These are phyloP conservation scores for Hylomyscus alleni DNA, from an alignment of 2,797 vertebrate species.

Conservation along the genomic window DNA sequence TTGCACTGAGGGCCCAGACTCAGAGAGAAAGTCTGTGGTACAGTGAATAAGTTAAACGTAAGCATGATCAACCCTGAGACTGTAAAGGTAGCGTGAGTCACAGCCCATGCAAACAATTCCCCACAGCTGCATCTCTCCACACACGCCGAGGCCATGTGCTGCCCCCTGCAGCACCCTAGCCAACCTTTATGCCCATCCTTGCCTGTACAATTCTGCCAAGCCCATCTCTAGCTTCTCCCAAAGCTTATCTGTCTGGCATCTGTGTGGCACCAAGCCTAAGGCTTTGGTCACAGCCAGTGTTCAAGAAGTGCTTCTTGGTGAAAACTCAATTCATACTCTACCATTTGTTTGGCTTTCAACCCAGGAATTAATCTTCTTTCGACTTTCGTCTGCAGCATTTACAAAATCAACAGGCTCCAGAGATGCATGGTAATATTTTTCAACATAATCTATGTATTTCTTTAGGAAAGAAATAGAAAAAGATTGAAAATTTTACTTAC, in stretches of 20 bases:
- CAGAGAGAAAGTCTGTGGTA: not conserved
- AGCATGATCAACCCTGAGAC: not conserved
- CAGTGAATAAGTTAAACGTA: not conserved
- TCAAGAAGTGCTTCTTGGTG: not conserved
- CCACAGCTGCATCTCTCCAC: not conserved
- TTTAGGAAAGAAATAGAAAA: conserved; percentile 75
- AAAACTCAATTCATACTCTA: conserved; percentile 71
- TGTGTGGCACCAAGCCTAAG: not conserved
- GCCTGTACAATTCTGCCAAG: not conserved
- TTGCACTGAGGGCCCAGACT: not conserved
- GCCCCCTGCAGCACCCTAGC: not conserved
- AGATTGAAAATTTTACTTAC: conserved; percentile 44
- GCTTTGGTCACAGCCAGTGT: not conserved
- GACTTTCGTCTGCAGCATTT: conserved; percentile 81
- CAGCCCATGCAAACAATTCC: not conserved
- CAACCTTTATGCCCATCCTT: accelerated
- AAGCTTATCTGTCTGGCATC: not conserved
- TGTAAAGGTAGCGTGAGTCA: not conserved
- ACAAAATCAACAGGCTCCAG: conserved; percentile 85
- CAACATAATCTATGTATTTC: conserved; percentile 83
- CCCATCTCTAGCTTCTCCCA: not conserved
- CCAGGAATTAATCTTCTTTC: conserved; percentile 87
- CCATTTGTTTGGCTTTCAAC: conserved; percentile 84
- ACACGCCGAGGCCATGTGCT: not conserved
- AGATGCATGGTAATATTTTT: conserved; percentile 83